Evolutionary conservation across 1,140 invertebrate genomes (phyloP).

Genomic region (Oscheius sp.): DNA sequence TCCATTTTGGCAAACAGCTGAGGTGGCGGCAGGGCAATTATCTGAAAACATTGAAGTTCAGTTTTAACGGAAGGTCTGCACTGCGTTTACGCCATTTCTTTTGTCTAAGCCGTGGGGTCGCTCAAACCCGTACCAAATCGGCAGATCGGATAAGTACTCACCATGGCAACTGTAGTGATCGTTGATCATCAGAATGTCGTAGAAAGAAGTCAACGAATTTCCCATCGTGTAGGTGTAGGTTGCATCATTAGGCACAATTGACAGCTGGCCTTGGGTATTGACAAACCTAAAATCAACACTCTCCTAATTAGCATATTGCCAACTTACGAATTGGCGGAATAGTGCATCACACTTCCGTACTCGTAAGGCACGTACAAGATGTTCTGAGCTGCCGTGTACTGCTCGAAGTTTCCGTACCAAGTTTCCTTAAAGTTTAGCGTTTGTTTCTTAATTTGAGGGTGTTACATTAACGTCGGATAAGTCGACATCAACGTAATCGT

Average conservation of each 20-base stretch:
- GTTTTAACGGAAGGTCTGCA: neutral
- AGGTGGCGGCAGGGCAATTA: neutral
- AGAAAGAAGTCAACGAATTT: neutral
- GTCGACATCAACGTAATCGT: conserved; percentile 9
- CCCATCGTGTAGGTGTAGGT: conserved; percentile 25
- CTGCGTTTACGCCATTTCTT: neutral
- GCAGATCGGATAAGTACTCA: too few relatives aligned
- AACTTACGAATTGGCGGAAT: conserved; percentile 9
- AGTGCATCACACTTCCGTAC: conserved; percentile 29
- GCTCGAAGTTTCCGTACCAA: neutral
- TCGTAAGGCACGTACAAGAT: conserved; percentile 11
- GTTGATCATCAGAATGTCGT: conserved; percentile 21
- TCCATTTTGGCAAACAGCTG: conserved; percentile 20
- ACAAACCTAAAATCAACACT: too few relatives aligned
- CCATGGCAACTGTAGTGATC: conserved; percentile 16
- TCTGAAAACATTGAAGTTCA: too few relatives aligned
- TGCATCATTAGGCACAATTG: neutral
- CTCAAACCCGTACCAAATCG: too few relatives aligned
- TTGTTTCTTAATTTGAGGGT: neutral
- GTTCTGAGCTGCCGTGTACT: neutral
- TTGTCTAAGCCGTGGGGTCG: too few relatives aligned
- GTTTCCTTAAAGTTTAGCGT: neutral
- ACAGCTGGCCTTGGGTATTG: too few relatives aligned
- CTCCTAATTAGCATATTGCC: too few relatives aligned
- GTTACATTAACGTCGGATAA: neutral